Percentiles rank a stretch among this genome's conserved stretches.
Evolutionary conservation across 2,888 invertebrate species (phyloP).

Genomic region (Helobdella robusta): DNA sequence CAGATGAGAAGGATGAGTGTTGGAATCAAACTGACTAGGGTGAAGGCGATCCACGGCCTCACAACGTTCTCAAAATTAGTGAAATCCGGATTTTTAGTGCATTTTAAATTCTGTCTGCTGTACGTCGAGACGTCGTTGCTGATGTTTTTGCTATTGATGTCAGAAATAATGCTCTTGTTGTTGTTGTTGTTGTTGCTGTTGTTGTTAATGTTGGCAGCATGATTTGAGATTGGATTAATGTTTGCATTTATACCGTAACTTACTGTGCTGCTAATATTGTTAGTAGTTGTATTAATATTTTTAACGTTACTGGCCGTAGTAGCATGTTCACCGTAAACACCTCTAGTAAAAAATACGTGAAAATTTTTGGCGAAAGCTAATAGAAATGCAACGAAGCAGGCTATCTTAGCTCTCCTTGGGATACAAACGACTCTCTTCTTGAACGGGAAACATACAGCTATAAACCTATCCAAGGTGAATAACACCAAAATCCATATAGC

Average conservation of each 20-base stretch:
- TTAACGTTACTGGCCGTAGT: no score
- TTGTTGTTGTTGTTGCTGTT: background rate
- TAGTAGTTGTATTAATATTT: no score
- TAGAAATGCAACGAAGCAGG: constrained; percentile 32
- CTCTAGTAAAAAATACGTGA: constrained; percentile 42
- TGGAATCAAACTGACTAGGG: constrained; percentile 30
- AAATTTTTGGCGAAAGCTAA: constrained; percentile 37
- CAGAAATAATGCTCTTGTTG: background rate
- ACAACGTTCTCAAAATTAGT: constrained; percentile 33
- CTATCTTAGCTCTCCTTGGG: constrained; percentile 35
- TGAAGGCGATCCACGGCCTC: constrained; percentile 36
- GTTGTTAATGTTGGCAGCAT: background rate
- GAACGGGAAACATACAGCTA: constrained; percentile 42
- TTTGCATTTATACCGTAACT: no score
- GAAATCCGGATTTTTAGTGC: background rate
- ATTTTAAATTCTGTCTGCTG: background rate
- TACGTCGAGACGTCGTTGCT: background rate
- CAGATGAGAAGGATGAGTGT: constrained; percentile 32
- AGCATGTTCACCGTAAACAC: background rate
- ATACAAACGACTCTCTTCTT: constrained; percentile 38
- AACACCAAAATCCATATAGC: constrained; percentile 44
- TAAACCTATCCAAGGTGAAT: constrained; percentile 42
- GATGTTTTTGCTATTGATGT: background rate
- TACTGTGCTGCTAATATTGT: no score
- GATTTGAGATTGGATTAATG: background rate